Base-by-base conservation (phyloP, 2,888 invertebrate genomes). In the Trichopoda pennipes region DNA sequence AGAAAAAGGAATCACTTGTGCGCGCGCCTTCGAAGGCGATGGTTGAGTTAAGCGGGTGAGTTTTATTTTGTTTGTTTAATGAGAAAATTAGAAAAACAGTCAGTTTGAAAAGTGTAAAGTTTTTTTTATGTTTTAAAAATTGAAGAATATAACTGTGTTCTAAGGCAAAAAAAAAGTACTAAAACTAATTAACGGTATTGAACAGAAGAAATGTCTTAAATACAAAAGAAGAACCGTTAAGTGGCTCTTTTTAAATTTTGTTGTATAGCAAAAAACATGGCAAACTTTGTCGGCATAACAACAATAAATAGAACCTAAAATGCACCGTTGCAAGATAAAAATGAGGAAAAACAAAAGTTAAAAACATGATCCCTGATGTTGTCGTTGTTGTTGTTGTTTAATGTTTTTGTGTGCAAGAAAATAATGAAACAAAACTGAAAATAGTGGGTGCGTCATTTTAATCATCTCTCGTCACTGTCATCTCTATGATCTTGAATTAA, bases 1-100 rank as follows among this genome's bases (percentile, higher is more conserved):
- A 85, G 85, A 85, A 81, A 85, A 85, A 89, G 86, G 88, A 90
- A 88, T 90, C 90, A 90, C 87, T 90, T 89, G 89, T 88, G 86
- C 88, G 88, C 89, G 87, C 87, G 86, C 89, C 88, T 86, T 89
- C 87, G 85, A 70, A 86, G 87, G 85, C 81, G 86, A 87, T 86
- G 88, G 90, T 90, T 88, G 88, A 87, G 32, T 60, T 44, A 53
- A 19, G 38, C 80, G 77, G 75, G 47, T 75, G 38, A 74, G 68
- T 56, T 63, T 21, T 9, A 23, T 19, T n/a, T 44, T 21, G 28
- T 14, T 35, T 63, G 32, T 14, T 14, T 44, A 7, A 17, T 23
- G n/a, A 21, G 38, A n/a, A 35, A 47, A 35, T 19, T 44, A 51
- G 14, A 10, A 60, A 64, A 16, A n/a, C n/a, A n/a, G n/a, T n/a